Percentiles rank a stretch among this genome's conserved stretches.
phyloP scores from a whole-genome alignment of 1,140 invertebrate species.

The Scaptomyza graminum region DNA sequence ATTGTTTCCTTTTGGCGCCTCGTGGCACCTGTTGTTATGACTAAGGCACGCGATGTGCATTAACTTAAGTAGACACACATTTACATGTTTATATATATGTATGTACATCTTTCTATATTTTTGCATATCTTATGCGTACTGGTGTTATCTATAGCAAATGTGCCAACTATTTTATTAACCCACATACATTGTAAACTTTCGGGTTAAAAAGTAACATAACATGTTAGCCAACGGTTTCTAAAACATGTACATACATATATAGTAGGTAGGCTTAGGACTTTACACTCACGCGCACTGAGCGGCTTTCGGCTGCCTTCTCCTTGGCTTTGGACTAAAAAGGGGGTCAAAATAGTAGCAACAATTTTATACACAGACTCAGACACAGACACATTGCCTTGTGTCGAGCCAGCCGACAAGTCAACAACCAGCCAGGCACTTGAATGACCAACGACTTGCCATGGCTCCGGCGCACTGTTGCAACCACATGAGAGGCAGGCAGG shows the following conservation, averaged over 20 bases:
- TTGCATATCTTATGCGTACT: slow-evolving; percentile 13
- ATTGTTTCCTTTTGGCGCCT: slow-evolving; percentile 29
- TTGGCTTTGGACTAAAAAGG: slow-evolving; percentile 78
- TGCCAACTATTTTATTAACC: slow-evolving; percentile 20
- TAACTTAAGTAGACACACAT: slow-evolving; percentile 5
- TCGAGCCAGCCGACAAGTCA: slow-evolving; percentile 71
- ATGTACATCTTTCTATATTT: background rate
- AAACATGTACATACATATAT: slow-evolving; percentile 9
- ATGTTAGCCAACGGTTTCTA: slow-evolving; percentile 4
- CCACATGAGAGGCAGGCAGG: slow-evolving; percentile 24
- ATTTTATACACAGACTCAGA: slow-evolving; percentile 43
- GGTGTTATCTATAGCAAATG: slow-evolving; percentile 11
- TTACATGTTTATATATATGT: slow-evolving; percentile 6
- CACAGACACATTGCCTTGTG: slow-evolving; percentile 49
- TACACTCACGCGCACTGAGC: slow-evolving; percentile 24
- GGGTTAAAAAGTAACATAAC: slow-evolving; percentile 42
- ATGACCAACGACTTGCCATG: slow-evolving; percentile 44
- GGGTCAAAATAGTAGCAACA: slow-evolving; percentile 80
- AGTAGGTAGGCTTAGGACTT: slow-evolving; percentile 14
- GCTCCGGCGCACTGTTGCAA: slow-evolving; percentile 69
- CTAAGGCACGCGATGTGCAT: slow-evolving; percentile 53
- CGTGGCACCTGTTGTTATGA: slow-evolving; percentile 54
- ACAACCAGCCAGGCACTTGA: slow-evolving; percentile 64
- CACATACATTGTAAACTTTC: slow-evolving; percentile 8
- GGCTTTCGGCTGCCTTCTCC: slow-evolving; percentile 50